phyloP scores from a whole-genome alignment of 2,797 vertebrate genomes.

The Hapalemur alaotrensis region DNA sequence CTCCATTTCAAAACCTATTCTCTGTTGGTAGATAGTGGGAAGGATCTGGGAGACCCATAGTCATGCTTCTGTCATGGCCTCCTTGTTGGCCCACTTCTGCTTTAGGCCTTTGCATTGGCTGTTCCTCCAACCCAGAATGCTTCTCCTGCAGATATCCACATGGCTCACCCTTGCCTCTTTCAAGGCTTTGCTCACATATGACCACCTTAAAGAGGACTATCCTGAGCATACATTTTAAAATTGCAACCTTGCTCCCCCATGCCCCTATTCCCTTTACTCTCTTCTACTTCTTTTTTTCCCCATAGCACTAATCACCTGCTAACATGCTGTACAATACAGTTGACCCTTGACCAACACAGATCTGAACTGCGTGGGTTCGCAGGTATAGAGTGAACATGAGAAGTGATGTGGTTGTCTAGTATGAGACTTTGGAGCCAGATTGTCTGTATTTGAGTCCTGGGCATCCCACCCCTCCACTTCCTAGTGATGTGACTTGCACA shows the following conservation, averaged over 20 bases:
- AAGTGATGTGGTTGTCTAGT: neutral
- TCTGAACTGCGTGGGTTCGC: neutral
- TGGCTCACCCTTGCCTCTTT: neutral
- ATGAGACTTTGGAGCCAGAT: neutral
- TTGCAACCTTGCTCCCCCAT: neutral
- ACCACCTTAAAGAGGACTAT: neutral
- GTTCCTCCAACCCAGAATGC: neutral
- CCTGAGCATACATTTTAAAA: neutral
- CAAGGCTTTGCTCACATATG: neutral
- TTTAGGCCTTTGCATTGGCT: neutral
- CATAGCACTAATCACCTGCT: neutral
- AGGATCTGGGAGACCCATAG: neutral
- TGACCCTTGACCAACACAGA: neutral
- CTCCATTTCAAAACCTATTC: neutral
- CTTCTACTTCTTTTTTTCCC: neutral
- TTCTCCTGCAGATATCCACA: neutral
- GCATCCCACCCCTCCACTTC: neutral
- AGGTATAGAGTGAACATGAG: neutral
- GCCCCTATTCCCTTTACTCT: neutral
- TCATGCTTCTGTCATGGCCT: neutral
- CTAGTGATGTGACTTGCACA: neutral
- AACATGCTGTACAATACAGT: neutral
- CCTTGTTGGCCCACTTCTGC: neutral
- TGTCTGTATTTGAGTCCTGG: neutral
- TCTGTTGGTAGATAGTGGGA: neutral